Conservation (phyloP, 1,140 invertebrate species). For the Hestina assimilis region DNA sequence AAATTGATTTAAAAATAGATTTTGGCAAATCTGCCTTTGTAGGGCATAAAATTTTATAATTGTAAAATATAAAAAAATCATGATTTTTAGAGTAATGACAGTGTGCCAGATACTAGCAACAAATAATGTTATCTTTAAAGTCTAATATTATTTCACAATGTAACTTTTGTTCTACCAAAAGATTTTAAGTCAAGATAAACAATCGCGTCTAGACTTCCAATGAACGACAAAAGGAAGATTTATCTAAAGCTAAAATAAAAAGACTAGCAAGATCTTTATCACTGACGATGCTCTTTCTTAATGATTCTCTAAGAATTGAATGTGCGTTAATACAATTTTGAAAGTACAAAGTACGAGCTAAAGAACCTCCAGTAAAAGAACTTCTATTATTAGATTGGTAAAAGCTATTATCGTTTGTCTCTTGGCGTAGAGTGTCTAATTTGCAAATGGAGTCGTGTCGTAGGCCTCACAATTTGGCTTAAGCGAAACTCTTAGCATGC, state of each 20-base stretch:
- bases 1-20: too few relatives aligned
- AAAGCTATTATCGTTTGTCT: conserved; percentile 9
- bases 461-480: conserved; percentile 67
- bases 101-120: too few relatives aligned
- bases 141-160: too few relatives aligned
- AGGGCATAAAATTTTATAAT: too few relatives aligned
- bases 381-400: conserved; percentile 10
- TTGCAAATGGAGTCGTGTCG: conserved; percentile 72
- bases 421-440: conserved; percentile 44
- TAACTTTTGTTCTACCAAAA: too few relatives aligned
- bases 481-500: conserved; percentile 52
- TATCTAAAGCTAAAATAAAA: neutral
- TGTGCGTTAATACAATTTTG: conserved; percentile 25
- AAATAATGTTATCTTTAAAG: too few relatives aligned
- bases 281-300: conserved; percentile 2
- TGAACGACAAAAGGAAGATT: neutral
- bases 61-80: too few relatives aligned
- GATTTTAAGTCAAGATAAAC: neutral
- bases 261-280: neutral
- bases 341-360: conserved; percentile 11
- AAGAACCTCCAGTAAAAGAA: neutral
- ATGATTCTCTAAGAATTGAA: neutral
- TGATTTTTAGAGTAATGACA: too few relatives aligned
- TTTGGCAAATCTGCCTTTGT: too few relatives aligned
- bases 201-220: conserved; percentile 10